phyloP scores from a whole-genome alignment of 2,888 invertebrate genomes.

The Thyatira batis region DNA sequence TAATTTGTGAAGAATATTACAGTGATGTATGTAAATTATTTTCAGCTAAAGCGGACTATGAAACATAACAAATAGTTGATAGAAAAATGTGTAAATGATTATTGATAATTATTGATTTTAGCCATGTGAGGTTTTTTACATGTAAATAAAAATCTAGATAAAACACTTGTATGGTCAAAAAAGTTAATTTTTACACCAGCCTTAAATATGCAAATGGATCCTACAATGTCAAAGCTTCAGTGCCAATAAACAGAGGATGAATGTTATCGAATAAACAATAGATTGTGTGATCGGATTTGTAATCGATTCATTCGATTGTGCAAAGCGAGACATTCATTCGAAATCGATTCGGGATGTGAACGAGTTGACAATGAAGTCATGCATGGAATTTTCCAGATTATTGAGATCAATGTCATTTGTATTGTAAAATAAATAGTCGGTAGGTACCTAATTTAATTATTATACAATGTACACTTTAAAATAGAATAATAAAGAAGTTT shows the following conservation, averaged over 20 bases:
- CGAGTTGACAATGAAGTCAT: slow-evolving; percentile 22
- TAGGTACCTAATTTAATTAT: too few species aligned
- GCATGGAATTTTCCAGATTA: slow-evolving; percentile 21
- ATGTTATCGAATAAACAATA: slow-evolving; percentile 43
- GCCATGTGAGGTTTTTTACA: too few species aligned
- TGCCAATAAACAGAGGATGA: slow-evolving; percentile 26
- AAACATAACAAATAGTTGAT: too few species aligned
- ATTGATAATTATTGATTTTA: too few species aligned
- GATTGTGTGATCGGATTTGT: slow-evolving; percentile 46
- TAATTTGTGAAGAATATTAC: too few species aligned
- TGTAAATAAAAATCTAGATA: too few species aligned
- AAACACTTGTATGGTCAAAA: not conserved
- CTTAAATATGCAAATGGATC: slow-evolving; percentile 5
- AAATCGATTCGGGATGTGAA: slow-evolving; percentile 33
- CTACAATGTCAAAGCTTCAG: slow-evolving; percentile 19
- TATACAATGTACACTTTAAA: too few species aligned
- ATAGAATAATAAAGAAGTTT: too few species aligned
- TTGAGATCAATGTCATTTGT: slow-evolving; percentile 25
- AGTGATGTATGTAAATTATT: too few species aligned
- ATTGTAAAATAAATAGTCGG: not conserved
- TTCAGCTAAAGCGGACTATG: too few species aligned
- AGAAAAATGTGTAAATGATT: too few species aligned
- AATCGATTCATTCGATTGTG: slow-evolving; percentile 42
- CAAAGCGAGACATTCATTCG: slow-evolving; percentile 34
- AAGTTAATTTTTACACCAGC: not conserved